Evolutionary conservation across 2,888 invertebrate genomes (phyloP).

Genomic region (Chloroclystis v-ata): DNA sequence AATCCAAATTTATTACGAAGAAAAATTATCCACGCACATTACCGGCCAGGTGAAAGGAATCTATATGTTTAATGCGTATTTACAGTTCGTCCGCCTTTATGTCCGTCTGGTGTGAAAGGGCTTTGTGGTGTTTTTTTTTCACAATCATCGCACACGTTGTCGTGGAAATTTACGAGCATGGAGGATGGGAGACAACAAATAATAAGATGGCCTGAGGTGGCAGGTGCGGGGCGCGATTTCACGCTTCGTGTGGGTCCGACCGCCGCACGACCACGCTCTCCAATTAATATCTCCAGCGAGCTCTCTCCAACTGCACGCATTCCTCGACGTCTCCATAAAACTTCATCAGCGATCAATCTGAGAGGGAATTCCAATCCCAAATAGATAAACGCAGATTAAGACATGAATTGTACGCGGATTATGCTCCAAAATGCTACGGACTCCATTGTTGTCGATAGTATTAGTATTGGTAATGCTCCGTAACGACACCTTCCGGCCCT

Average conservation of each 20-base stretch:
- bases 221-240: constrained; percentile 71
- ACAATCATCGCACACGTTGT: constrained; percentile 75
- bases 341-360: constrained; percentile 32
- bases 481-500: constrained; percentile 76
- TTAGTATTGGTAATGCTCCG: constrained; percentile 67
- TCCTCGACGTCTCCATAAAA: constrained; percentile 48
- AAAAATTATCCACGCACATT: constrained; percentile 74
- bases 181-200: constrained; percentile 76
- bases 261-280: constrained; percentile 38
- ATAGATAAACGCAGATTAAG: constrained; percentile 35
- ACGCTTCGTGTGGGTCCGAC: constrained; percentile 73
- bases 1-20: constrained; percentile 75
- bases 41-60: constrained; percentile 47
- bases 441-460: constrained; percentile 50
- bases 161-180: constrained; percentile 76
- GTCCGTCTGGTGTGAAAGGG: constrained; percentile 69
- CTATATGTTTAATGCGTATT: constrained; percentile 53
- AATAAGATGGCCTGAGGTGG: constrained; percentile 59
- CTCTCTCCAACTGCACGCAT: constrained; percentile 43
- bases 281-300: constrained; percentile 73
- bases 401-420: constrained; percentile 38
- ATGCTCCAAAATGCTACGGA: constrained; percentile 37
- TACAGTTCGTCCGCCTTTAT: constrained; percentile 57
- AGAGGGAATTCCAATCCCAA: constrained; percentile 34
- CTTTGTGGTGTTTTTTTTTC: constrained; percentile 69